Evolutionary conservation across 1,140 invertebrate genomes (phyloP).

Genomic region (Drosophila burlai): DNA sequence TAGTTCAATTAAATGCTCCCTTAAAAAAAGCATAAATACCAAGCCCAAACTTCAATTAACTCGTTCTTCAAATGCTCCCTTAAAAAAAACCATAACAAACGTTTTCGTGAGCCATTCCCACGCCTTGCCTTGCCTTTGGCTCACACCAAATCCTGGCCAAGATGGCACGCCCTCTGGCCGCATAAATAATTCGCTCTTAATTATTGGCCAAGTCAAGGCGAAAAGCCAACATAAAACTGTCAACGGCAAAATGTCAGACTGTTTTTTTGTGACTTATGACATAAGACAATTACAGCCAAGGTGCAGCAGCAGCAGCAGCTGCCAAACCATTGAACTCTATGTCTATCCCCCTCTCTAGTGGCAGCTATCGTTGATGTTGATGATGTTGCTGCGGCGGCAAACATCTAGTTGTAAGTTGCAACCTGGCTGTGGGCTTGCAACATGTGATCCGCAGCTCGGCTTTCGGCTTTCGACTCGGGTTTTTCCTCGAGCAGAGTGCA

Average conservation of each 20-base stretch:
- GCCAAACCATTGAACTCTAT: conserved; percentile 45
- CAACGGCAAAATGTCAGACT: conserved; percentile 68
- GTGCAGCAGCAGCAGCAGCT: conserved; percentile 45
- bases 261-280: conserved; percentile 70
- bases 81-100: no score
- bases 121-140: conserved; percentile 18
- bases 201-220: conserved; percentile 48
- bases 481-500: conserved; percentile 58
- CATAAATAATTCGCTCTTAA: conserved; percentile 68
- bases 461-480: conserved; percentile 6
- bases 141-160: conserved; percentile 24
- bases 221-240: conserved; percentile 63
- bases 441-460: conserved; percentile 32
- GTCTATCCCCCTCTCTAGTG: conserved; percentile 15
- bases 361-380: conserved; percentile 23
- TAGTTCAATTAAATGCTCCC: conserved; percentile 33
- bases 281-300: conserved; percentile 76
- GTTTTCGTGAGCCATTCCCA: conserved; percentile 41
- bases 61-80: no score
- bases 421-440: conserved; percentile 41
- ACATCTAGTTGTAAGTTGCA: conserved; percentile 25
- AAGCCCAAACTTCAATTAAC: no score
- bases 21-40: not conserved
- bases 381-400: conserved; percentile 26
- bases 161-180: conserved; percentile 48